Evolutionary conservation across 2,797 vertebrate species (phyloP), one percentile per base, ranked within the genome.

Genomic region (Mycteria americana): DNA sequence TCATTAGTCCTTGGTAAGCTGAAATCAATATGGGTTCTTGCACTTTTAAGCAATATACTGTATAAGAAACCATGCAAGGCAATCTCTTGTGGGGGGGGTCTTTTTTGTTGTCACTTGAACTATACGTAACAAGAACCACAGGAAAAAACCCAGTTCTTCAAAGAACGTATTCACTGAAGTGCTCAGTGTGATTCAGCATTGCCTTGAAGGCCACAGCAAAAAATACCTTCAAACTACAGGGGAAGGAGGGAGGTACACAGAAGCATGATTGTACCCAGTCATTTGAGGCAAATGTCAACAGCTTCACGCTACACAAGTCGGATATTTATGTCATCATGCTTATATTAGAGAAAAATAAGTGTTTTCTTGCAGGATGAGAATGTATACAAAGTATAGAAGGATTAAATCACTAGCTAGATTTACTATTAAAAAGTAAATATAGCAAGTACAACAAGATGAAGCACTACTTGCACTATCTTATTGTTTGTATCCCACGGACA

Each of bases 281-380:
- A 92, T 48, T 81, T 87, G 93, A 97, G 92, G 89, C 56, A 77
- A 46, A 93, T 91, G 81, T 89, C 96, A 92, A 76, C 82, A 91
- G 73, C 73, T 92, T 95, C 80, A 78, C 0, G 7, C 82, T 92
- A 54, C 17, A 15, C 3, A 43, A 93, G 45, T 45, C 80, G 82
- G 82, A 50, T 75, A 88, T 85, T 90, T 64, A 33, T 79, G 37
- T 25, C 27, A 6, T 45, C 74, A 53, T 50, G 53, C 53, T 57
- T 72, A 45, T 9, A 6, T 43, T 74, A 54, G n/a, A 62, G 56
- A n/a, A 85, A 87, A 93, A 54, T 11, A n/a, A 56, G 33, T 75
- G n/a, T 63, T 87, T 88, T 67, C 30, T 93, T 73, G 79, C 64
- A 73, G 46, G 18, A 21, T 54, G 25, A 69, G 39, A 31, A 33